Conservation (phyloP, 1,140 invertebrate species). For the Halyomorpha halys region DNA sequence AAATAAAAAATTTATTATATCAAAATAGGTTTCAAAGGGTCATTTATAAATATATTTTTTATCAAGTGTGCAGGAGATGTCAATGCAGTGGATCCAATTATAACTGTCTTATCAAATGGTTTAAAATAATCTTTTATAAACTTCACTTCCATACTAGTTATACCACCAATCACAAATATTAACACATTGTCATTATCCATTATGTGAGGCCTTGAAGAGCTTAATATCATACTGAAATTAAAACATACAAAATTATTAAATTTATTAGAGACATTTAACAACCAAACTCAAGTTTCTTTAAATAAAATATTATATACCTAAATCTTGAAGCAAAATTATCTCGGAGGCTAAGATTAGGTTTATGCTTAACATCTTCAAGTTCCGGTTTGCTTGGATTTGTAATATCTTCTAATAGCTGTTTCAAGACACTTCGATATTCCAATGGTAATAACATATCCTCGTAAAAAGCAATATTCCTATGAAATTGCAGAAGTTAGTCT, state of each 20-base stretch:
- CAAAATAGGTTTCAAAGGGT: conserved; percentile 21
- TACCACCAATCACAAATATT: conserved; percentile 29
- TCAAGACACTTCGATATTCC: conserved; percentile 18
- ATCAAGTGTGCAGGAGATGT: conserved; percentile 18
- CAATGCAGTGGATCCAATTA: conserved; percentile 23
- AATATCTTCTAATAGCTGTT: conserved; percentile 25
- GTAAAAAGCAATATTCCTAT: conserved; percentile 2
- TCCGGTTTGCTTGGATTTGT: conserved; percentile 22
- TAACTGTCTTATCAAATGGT: conserved; percentile 16
- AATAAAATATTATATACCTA: conserved; percentile 14
- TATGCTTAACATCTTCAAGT: conserved; percentile 25
- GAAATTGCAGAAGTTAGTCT: neutral
- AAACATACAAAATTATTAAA: conserved; percentile 5
- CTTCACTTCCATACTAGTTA: conserved; percentile 29
- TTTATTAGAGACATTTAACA: neutral
- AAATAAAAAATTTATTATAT: conserved; percentile 4
- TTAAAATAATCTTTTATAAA: conserved; percentile 22
- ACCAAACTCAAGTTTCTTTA: neutral
- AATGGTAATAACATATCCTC: conserved; percentile 13
- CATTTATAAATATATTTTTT: conserved; percentile 18
- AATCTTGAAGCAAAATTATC: conserved; percentile 26
- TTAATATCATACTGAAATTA: conserved; percentile 26
- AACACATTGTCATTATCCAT: conserved; percentile 29
- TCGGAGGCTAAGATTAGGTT: conserved; percentile 18
- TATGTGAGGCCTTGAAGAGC: conserved; percentile 25